Conservation (phyloP, 2,113 vertebrate genomes). For the Alligator mississippiensis region DNA sequence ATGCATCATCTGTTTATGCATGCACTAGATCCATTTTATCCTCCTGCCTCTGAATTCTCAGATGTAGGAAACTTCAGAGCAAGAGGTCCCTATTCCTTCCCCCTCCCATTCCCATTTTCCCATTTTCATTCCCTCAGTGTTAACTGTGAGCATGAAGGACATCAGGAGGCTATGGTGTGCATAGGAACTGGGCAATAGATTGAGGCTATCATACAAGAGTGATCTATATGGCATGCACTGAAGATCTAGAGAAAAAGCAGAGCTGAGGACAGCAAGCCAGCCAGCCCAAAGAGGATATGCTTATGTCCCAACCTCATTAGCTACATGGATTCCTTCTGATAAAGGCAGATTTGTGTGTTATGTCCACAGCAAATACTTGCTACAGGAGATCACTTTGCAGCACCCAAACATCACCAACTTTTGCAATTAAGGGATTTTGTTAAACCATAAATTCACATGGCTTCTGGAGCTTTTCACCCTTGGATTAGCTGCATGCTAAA, state of each 20-base stretch:
- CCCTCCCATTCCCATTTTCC: not conserved
- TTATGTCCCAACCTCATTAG: no score
- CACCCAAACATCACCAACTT: not conserved
- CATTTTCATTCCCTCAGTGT: no score
- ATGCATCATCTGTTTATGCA: not conserved
- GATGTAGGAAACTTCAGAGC: not conserved
- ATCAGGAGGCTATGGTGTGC: not conserved
- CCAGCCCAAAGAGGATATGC: no score
- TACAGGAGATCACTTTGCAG: not conserved
- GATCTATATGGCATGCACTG: not conserved
- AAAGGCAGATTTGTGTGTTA: not conserved
- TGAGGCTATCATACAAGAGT: no score
- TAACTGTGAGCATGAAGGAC: no score
- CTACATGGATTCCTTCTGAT: not conserved
- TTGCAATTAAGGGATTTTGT: no score
- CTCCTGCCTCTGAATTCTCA: not conserved
- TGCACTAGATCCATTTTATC: not conserved
- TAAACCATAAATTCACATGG: no score
- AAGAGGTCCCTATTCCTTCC: not conserved
- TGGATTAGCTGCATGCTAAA: no score
- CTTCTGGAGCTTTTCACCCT: not conserved
- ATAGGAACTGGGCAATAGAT: not conserved
- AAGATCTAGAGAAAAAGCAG: not conserved
- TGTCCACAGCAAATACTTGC: not conserved
- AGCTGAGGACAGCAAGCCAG: not conserved